Conservation (phyloP, 2,113 vertebrate species). For the Crotalus viridis region DNA sequence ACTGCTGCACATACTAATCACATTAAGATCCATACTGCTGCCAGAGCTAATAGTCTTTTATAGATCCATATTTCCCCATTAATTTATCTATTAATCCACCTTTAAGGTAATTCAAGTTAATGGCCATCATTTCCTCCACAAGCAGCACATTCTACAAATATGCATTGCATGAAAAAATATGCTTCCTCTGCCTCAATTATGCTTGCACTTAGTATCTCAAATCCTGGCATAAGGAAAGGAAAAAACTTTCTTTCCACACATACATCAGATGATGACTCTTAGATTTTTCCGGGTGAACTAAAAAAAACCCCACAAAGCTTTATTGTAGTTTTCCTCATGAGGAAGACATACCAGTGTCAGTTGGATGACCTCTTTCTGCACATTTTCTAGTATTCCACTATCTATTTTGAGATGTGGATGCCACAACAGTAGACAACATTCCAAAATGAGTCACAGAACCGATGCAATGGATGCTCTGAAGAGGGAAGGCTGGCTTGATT, state of each 20-base stretch:
- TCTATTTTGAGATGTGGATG: not conserved
- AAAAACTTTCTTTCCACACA: not conserved
- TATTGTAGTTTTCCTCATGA: not conserved
- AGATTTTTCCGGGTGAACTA: not conserved
- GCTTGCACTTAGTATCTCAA: not conserved
- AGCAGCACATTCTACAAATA: not conserved
- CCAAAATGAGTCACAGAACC: not conserved
- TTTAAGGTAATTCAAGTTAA: not conserved
- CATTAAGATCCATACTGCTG: not conserved
- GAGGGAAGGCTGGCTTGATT: not conserved
- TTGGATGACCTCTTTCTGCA: not conserved
- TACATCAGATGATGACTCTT: not conserved
- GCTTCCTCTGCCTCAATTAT: not conserved
- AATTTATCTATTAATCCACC: not conserved
- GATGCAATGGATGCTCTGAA: not conserved
- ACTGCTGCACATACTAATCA: not conserved
- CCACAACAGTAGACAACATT: not conserved
- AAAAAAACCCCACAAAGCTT: fast-evolving
- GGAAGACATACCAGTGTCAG: not conserved
- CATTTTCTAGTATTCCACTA: not conserved
- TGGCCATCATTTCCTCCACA: not conserved
- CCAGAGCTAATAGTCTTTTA: not conserved
- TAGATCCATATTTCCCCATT: not conserved
- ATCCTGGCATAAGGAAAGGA: not conserved
- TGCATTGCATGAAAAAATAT: not conserved